These are phyloP conservation scores for Plemyria rubiginata DNA, from an alignment of 2,888 invertebrate genomes.

Conservation along the genomic window DNA sequence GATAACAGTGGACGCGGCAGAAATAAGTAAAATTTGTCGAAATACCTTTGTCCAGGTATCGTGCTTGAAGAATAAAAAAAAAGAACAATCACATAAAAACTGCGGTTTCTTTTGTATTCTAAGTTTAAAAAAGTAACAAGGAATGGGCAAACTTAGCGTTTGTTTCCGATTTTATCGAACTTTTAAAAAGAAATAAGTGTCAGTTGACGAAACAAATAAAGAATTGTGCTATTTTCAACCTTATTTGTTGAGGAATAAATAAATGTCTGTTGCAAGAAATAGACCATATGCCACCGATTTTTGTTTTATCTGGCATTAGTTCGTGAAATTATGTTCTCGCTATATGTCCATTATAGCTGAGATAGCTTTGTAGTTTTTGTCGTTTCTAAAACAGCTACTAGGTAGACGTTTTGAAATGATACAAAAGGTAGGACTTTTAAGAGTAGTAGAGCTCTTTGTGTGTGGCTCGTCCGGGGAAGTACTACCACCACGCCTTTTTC, in stretches of 20 bases:
- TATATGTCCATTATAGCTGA: conserved; percentile 63
- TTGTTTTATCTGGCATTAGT: conserved; percentile 55
- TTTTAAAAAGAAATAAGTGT: conserved; percentile 55
- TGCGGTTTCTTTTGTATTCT: conserved; percentile 74
- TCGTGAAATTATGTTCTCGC: conserved; percentile 61
- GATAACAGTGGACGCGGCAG: conserved; percentile 13
- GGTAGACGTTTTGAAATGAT: conserved; percentile 8
- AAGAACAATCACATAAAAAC: conserved; percentile 62
- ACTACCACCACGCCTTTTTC: too few species aligned
- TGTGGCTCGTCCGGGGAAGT: too few species aligned
- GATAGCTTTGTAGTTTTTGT: conserved; percentile 61
- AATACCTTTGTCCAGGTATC: conserved; percentile 68
- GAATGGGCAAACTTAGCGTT: conserved; percentile 71
- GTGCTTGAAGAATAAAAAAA: conserved; percentile 65
- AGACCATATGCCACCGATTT: conserved; percentile 11
- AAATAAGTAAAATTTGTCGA: conserved; percentile 21
- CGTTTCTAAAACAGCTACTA: conserved; percentile 21
- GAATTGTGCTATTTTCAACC: conserved; percentile 23
- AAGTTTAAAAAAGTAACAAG: conserved; percentile 67
- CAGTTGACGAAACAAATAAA: conserved; percentile 24
- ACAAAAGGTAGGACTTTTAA: too few species aligned
- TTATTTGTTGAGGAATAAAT: not conserved
- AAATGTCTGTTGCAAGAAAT: conserved; percentile 8
- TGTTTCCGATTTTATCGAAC: conserved; percentile 71
- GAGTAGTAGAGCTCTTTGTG: too few species aligned